phyloP scores from a whole-genome alignment of 92 coral and sea anemone species.

The Phenganax subtilis region DNA sequence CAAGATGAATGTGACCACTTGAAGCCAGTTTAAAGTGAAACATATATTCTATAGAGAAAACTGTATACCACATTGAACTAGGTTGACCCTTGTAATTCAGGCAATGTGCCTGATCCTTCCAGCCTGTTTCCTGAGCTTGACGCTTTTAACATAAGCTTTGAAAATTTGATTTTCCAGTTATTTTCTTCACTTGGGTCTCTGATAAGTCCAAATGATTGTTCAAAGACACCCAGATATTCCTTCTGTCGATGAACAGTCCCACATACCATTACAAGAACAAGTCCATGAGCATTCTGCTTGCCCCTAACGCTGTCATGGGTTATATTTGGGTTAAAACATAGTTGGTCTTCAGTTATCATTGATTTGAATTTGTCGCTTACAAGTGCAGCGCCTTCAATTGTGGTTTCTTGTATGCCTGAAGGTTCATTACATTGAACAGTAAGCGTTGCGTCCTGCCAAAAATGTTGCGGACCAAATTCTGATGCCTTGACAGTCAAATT shows the following conservation, averaged over 20 bases:
- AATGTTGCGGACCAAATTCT: conserved; percentile 91
- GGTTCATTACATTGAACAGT: conserved; percentile 45
- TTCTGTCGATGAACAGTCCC: conserved; percentile 89
- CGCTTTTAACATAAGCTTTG: conserved; percentile 78
- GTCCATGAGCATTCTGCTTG: conserved; percentile 71
- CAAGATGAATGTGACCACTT: too few species aligned
- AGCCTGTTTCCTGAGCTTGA: not conserved
- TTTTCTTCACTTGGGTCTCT: conserved; percentile 79
- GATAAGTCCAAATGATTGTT: conserved; percentile 88
- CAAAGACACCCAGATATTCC: conserved; percentile 79
- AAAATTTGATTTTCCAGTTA: conserved; percentile 95
- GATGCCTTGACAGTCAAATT: conserved; percentile 29
- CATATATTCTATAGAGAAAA: not conserved
- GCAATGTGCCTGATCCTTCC: not conserved
- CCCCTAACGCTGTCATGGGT: conserved; percentile 57
- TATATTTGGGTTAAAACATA: conserved; percentile 66
- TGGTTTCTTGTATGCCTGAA: conserved; percentile 18
- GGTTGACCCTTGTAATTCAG: not conserved
- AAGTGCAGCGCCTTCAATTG: conserved; percentile 61
- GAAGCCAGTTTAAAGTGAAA: not conserved
- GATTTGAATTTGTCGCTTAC: conserved; percentile 71
- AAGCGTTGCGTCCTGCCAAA: conserved; percentile 81
- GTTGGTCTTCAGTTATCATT: conserved; percentile 64
- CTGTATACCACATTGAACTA: not conserved
- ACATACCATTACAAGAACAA: conserved; percentile 64